A percentile compares a stretch with the other conserved stretches of the same genome.
These are phyloP conservation scores for Brachionus plicatilis DNA, from an alignment of 1,140 invertebrate species.

Conservation along the genomic window DNA sequence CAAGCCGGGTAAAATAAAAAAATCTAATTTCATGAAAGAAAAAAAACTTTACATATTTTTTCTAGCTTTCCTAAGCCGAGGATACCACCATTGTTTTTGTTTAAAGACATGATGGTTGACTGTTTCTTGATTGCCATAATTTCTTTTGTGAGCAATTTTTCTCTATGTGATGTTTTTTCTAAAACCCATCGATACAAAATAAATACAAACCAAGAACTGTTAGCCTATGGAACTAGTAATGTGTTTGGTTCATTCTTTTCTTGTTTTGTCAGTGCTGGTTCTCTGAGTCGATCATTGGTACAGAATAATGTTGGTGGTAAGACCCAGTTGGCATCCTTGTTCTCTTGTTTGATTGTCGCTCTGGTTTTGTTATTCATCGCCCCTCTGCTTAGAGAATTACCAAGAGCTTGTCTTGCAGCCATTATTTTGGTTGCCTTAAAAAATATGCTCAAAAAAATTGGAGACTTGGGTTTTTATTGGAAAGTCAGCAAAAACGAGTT, in stretches of 20 bases:
- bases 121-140: conserved; percentile 68
- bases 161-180: conserved; percentile 84
- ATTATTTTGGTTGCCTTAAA: conserved; percentile 59
- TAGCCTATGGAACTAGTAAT: conserved; percentile 58
- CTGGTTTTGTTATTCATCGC: conserved; percentile 58
- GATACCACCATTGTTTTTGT: background rate
- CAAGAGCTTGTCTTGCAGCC: conserved; percentile 49
- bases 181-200: conserved; percentile 79
- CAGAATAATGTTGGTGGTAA: conserved; percentile 56
- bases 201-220: conserved; percentile 72
- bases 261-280: conserved; percentile 59
- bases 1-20: background rate
- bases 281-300: conserved; percentile 57
- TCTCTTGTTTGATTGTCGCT: conserved; percentile 50
- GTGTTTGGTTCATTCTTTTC: conserved; percentile 58
- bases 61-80: background rate
- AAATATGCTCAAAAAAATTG: conserved; percentile 56
- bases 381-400: conserved; percentile 54
- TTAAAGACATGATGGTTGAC: background rate
- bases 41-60: background rate
- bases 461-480: conserved; percentile 46
- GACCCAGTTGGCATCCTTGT: conserved; percentile 48
- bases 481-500: conserved; percentile 51
- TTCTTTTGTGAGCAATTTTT: conserved; percentile 81
- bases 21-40: background rate